phyloP scores from a whole-genome alignment of 1,140 invertebrate genomes.

The Oreohelix idahoensis region DNA sequence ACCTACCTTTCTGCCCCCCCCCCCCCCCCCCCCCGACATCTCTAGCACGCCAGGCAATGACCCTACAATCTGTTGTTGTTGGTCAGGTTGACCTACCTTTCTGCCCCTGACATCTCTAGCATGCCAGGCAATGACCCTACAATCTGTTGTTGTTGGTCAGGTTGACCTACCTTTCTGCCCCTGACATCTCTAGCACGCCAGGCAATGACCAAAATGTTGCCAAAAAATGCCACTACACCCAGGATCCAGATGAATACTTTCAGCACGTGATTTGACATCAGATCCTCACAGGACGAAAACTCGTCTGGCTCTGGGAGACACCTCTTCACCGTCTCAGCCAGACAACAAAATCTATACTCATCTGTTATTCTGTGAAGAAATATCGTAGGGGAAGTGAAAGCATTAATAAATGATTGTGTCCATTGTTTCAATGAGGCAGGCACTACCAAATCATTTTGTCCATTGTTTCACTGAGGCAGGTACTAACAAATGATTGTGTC shows the following conservation, averaged over 20 bases:
- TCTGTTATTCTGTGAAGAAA: neutral
- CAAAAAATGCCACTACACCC: constrained; percentile 78
- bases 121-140: constrained; percentile 79
- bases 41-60: constrained; percentile 77
- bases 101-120: constrained; percentile 64
- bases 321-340: constrained; percentile 68
- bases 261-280: constrained; percentile 77
- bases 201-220: constrained; percentile 79
- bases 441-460: too few species aligned
- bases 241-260: constrained; percentile 80
- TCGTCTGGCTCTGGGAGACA: constrained; percentile 76
- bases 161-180: constrained; percentile 61
- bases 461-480: too few species aligned
- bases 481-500: too few species aligned
- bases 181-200: constrained; percentile 74
- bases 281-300: constrained; percentile 77
- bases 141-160: too few species aligned
- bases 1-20: constrained; percentile 64
- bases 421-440: too few species aligned
- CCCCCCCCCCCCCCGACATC: constrained; percentile 66
- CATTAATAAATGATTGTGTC: too few species aligned
- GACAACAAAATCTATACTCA: constrained; percentile 70
- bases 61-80: too few species aligned
- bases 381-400: too few species aligned
- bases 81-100: constrained; percentile 57